Evolutionary conservation across 2,113 vertebrate species (phyloP).

Genomic region (Forbesichthys agassizii): DNA sequence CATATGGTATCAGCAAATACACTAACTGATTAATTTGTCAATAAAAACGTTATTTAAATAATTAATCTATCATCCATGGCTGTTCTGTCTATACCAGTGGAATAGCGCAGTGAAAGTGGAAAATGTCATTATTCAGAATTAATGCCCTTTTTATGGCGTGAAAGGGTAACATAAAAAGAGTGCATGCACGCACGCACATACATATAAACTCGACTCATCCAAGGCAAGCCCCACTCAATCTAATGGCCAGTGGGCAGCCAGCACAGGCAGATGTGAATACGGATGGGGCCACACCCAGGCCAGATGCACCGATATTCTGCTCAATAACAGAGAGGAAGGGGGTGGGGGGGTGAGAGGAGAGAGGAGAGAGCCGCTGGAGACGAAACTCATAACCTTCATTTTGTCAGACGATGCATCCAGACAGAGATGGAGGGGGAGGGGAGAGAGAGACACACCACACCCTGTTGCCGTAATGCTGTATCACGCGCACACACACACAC

Average conservation of each 20-base stretch:
- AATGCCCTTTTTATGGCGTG: conserved; percentile 29
- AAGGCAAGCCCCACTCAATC: conserved; percentile 30
- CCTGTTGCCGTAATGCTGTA: conserved; percentile 11
- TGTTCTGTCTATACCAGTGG: too few species aligned
- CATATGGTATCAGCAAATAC: too few species aligned
- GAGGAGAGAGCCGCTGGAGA: conserved; percentile 2
- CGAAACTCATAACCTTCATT: conserved; percentile 37
- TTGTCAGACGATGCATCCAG: conserved; percentile 27
- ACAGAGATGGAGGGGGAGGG: conserved; percentile 13
- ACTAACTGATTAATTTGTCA: too few species aligned
- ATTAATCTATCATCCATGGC: too few species aligned
- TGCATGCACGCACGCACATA: conserved; percentile 4
- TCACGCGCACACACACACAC: neutral
- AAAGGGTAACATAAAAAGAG: conserved; percentile 52
- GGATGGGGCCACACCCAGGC: conserved; percentile 50
- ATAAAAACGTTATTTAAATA: too few species aligned
- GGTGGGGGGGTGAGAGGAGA: neutral
- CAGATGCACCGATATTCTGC: conserved; percentile 20
- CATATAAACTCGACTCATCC: conserved; percentile 4
- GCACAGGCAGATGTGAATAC: conserved; percentile 6
- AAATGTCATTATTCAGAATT: neutral
- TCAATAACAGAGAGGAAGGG: conserved; percentile 12
- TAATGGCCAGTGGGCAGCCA: conserved; percentile 17
- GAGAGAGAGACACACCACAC: conserved; percentile 31
- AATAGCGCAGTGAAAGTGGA: too few species aligned